Evolutionary conservation across 2,888 invertebrate species (phyloP).

Genomic region (Hermaeophaga mercurialis): DNA sequence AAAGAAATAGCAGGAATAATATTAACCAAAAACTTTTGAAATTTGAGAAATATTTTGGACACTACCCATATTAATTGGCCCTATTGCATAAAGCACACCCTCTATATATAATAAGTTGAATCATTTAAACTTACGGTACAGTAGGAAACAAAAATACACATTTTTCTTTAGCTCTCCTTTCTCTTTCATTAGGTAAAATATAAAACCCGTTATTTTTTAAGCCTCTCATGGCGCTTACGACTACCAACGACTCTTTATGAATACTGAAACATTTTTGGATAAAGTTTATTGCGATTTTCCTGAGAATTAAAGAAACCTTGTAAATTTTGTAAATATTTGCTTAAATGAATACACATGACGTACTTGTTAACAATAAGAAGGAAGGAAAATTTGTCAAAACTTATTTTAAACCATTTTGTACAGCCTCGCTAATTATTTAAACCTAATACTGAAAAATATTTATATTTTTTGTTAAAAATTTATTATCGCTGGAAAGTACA

Average conservation of each 20-base stretch:
- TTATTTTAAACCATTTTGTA: not conserved
- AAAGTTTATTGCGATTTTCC: slow-evolving; percentile 16
- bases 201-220: slow-evolving; percentile 9
- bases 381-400: slow-evolving; percentile 16
- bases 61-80: no score
- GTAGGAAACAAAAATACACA: slow-evolving; percentile 20
- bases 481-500: no score
- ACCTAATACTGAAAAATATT: not conserved
- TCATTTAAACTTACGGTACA: slow-evolving; percentile 15
- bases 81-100: no score
- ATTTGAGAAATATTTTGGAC: no score
- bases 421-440: slow-evolving; percentile 9
- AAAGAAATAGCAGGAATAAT: no score
- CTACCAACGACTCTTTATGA: no score
- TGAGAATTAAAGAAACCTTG: slow-evolving; percentile 17
- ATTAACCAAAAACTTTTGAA: no score
- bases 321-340: slow-evolving; percentile 28
- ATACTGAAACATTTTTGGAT: no score
- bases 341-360: slow-evolving; percentile 1
- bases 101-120: no score
- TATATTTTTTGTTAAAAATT: not conserved
- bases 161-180: not conserved
- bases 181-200: slow-evolving; percentile 8
- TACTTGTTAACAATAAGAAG: slow-evolving; percentile 2
- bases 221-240: not conserved